phyloP scores from a whole-genome alignment of 2,888 invertebrate genomes.

The Coleophora deauratella region DNA sequence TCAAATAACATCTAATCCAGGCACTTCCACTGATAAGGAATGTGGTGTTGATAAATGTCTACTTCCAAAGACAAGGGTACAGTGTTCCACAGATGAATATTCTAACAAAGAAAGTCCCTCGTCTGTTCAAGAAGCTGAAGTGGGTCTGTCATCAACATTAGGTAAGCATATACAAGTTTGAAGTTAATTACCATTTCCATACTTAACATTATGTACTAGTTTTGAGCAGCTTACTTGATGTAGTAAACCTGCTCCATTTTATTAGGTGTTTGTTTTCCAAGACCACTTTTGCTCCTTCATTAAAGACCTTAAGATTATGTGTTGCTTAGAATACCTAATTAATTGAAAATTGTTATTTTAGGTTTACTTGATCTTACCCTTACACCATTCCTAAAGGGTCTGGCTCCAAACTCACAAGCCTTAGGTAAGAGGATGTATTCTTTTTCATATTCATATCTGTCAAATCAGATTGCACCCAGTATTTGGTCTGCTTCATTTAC shows the following conservation, averaged over 20 bases:
- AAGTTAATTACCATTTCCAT: conserved; percentile 1
- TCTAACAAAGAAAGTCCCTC: too few relatives aligned
- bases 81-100: too few relatives aligned
- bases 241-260: background rate
- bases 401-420: background rate
- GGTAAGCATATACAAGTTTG: background rate
- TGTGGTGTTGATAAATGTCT: too few relatives aligned
- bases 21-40: too few relatives aligned
- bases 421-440: background rate
- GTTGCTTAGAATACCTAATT: conserved; percentile 2
- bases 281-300: conserved; percentile 1
- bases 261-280: conserved; percentile 2
- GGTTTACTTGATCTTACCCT: background rate
- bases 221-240: background rate
- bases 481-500: conserved; percentile 2
- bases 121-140: too few relatives aligned
- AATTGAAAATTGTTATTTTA: conserved; percentile 3
- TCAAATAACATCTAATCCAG: too few relatives aligned
- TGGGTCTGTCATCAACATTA: too few relatives aligned
- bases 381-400: background rate
- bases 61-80: too few relatives aligned
- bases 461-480: conserved; percentile 2
- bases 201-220: background rate
- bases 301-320: background rate
- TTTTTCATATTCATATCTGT: background rate